A percentile compares a stretch with the other conserved stretches of the same genome.
Conservation (phyloP, 2,113 vertebrate species). For the Excalfactoria chinensis region DNA sequence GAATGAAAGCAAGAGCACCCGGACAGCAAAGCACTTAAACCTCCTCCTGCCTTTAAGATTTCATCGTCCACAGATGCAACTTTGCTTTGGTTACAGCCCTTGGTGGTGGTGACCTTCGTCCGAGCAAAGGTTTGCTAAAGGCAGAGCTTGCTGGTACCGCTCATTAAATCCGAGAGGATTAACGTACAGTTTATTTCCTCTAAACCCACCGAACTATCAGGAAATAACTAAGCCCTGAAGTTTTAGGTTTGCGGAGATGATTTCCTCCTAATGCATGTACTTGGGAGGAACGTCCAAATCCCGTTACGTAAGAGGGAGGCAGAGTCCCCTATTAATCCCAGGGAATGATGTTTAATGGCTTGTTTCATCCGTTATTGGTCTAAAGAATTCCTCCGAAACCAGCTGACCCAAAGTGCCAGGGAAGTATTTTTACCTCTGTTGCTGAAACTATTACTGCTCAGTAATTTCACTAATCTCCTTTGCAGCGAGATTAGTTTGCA, state of each 20-base stretch:
- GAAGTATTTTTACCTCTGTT: constrained; percentile 45
- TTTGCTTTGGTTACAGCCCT: neutral
- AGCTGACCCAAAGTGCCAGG: neutral
- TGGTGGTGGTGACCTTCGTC: constrained; percentile 2
- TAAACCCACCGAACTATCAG: constrained; percentile 58
- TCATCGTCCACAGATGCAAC: neutral
- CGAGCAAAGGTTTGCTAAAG: neutral
- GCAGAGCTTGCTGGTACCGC: neutral
- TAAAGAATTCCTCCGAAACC: constrained; percentile 54
- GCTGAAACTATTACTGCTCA: constrained; percentile 6
- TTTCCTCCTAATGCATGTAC: constrained; percentile 61
- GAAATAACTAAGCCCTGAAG: constrained; percentile 70
- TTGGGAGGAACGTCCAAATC: constrained; percentile 38
- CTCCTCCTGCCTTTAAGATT: neutral
- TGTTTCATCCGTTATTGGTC: constrained; percentile 47
- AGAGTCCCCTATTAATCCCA: constrained; percentile 17
- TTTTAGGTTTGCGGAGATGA: constrained; percentile 52
- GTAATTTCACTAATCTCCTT: constrained; percentile 59
- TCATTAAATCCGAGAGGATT: constrained; percentile 65
- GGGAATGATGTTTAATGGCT: constrained; percentile 52
- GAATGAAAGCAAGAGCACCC: neutral
- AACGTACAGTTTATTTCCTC: constrained; percentile 63
- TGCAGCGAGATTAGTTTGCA: constrained; percentile 35
- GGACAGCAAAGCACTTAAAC: neutral
- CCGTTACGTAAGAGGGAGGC: constrained; percentile 54